These are phyloP conservation scores for Echinops telfairi DNA, from an alignment of 2,113 vertebrate species.

Conservation along the genomic window DNA sequence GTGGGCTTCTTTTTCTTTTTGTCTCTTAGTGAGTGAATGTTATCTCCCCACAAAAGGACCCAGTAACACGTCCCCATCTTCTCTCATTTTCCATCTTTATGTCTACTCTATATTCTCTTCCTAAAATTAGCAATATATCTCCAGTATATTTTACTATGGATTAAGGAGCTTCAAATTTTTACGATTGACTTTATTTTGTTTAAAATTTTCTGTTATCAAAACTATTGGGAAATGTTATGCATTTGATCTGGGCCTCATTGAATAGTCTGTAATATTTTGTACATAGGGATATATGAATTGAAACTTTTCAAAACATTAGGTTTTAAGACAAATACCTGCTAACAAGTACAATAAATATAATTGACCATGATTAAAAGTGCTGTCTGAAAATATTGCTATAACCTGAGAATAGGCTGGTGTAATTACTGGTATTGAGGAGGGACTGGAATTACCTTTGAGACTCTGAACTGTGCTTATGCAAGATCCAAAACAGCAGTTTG, in stretches of 20 bases:
- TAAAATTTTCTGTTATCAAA: constrained; percentile 37
- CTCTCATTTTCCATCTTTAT: background rate
- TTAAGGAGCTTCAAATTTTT: constrained; percentile 29
- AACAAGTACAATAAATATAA: constrained; percentile 55
- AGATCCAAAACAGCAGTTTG: constrained; percentile 13
- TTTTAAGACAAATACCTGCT: constrained; percentile 60
- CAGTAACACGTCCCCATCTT: background rate
- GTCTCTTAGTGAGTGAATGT: background rate
- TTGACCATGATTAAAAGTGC: constrained; percentile 54
- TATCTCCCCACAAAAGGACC: background rate
- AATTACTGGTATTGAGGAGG: background rate
- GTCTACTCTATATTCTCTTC: background rate
- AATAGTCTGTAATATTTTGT: constrained; percentile 26
- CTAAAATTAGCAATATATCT: constrained; percentile 16
- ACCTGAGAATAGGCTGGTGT: constrained; percentile 13
- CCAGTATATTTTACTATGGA: background rate
- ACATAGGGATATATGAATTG: constrained; percentile 24
- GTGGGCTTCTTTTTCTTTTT: constrained; percentile 6
- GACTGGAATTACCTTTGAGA: background rate
- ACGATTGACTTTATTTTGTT: constrained; percentile 19
- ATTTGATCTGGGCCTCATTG: constrained; percentile 51
- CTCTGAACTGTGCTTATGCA: constrained; percentile 25
- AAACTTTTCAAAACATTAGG: constrained; percentile 29
- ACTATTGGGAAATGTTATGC: constrained; percentile 22
- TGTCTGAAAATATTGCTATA: constrained; percentile 15